phyloP scores from a whole-genome alignment of 2,113 vertebrate genomes.

The Calyptomena viridis region DNA sequence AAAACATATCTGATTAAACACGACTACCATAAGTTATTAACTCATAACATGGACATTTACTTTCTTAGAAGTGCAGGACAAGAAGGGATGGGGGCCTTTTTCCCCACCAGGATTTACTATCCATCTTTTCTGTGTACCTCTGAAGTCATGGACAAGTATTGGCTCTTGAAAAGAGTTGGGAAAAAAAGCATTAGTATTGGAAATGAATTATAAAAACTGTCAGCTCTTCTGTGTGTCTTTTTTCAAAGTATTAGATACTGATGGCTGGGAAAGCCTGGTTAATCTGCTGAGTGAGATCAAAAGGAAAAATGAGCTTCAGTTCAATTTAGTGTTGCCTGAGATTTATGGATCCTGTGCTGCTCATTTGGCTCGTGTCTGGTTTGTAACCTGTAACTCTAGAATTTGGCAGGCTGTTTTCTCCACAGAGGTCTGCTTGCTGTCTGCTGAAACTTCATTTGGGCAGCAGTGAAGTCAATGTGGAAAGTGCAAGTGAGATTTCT shows the following conservation, averaged over 20 bases:
- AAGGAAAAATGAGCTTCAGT: constrained; percentile 15
- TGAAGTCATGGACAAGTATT: neutral
- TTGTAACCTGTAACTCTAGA: constrained; percentile 32
- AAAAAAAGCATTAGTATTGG: neutral
- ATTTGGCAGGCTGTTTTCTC: neutral
- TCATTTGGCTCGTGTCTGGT: neutral
- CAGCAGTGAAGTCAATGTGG: neutral
- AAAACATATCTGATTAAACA: neutral
- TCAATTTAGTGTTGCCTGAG: constrained; percentile 27
- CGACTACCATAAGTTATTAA: neutral
- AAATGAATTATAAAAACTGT: constrained; percentile 16
- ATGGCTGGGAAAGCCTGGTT: constrained; percentile 11
- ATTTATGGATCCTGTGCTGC: constrained; percentile 54
- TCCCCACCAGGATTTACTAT: neutral
- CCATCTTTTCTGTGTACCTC: neutral
- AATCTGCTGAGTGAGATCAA: constrained; percentile 46
- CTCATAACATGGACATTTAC: neutral
- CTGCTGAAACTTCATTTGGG: neutral
- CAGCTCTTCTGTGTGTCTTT: neutral
- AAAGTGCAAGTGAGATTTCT: neutral
- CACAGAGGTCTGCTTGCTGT: neutral
- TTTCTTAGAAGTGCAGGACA: neutral
- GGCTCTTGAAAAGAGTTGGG: neutral
- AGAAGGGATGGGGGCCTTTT: neutral
- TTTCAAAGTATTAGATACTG: neutral